Conservation (phyloP, 2,797 vertebrate species). For the Myotis planiceps region DNA sequence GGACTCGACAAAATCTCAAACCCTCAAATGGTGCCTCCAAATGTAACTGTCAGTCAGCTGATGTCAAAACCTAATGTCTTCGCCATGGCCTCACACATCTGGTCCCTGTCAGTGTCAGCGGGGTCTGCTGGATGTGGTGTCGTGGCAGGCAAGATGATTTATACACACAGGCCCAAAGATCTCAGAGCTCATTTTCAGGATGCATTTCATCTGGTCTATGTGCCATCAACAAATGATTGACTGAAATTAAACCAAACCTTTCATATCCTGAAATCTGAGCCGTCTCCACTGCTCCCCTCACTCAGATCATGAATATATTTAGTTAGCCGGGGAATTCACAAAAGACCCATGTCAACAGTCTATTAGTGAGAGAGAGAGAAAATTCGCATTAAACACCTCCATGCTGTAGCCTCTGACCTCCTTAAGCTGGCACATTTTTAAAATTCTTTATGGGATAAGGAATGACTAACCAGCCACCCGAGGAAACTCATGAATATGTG, state of each 20-base stretch:
- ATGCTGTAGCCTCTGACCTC: conserved; percentile 84
- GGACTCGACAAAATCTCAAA: conserved; percentile 53
- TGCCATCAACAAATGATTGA: conserved; percentile 76
- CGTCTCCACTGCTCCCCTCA: conserved; percentile 52
- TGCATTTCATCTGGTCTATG: conserved; percentile 59
- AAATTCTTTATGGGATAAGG: conserved; percentile 82
- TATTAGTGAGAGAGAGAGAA: conserved; percentile 81
- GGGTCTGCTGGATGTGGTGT: conserved; percentile 66
- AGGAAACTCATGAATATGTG: conserved; percentile 49
- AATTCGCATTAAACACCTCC: conserved; percentile 84
- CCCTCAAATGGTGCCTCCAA: conserved; percentile 53
- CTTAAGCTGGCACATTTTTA: conserved; percentile 84
- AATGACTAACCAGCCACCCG: conserved; percentile 72
- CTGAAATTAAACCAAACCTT: conserved; percentile 75
- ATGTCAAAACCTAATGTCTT: conserved; percentile 37
- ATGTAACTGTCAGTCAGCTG: conserved; percentile 66
- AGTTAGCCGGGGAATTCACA: conserved; percentile 76
- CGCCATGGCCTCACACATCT: conserved; percentile 66
- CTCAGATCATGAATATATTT: conserved; percentile 64
- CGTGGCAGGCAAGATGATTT: conserved; percentile 65
- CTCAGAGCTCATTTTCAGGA: conserved; percentile 55
- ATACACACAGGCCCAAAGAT: conserved; percentile 61
- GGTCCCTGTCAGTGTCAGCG: conserved; percentile 66
- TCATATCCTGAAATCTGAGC: conserved; percentile 74
- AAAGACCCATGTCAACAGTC: conserved; percentile 84